These are phyloP conservation scores for Falco columbarius DNA, from an alignment of 2,797 vertebrate genomes.

Conservation along the genomic window DNA sequence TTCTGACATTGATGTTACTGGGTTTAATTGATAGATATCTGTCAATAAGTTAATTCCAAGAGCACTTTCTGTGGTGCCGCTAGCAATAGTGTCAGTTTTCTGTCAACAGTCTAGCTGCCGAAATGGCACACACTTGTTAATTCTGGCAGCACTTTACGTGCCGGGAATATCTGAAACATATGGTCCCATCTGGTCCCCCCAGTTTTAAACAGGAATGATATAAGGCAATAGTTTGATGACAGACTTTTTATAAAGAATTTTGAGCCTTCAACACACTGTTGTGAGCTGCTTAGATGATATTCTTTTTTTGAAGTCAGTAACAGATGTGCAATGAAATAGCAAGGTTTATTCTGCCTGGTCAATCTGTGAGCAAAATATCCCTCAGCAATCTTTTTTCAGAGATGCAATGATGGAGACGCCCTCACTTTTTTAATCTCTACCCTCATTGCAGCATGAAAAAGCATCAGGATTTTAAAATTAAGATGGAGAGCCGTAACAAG, in stretches of 20 bases:
- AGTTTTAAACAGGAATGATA: not conserved
- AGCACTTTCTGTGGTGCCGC: not conserved
- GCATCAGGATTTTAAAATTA: not conserved
- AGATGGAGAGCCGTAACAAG: not conserved
- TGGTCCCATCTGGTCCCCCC: not conserved
- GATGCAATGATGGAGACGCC: not conserved
- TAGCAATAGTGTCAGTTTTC: not conserved
- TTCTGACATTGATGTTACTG: not conserved
- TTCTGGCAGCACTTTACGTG: not conserved
- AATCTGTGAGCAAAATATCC: not conserved
- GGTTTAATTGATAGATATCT: not conserved
- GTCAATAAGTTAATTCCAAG: conserved; percentile 1
- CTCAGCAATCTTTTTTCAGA: not conserved
- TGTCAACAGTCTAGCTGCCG: not conserved
- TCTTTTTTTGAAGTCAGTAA: not conserved
- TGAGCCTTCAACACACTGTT: not conserved
- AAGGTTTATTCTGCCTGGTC: not conserved
- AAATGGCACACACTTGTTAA: not conserved
- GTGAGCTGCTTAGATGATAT: not conserved
- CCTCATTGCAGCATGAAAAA: not conserved
- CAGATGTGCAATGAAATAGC: not conserved
- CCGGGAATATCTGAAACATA: not conserved
- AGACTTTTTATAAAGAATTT: conserved; percentile 1
- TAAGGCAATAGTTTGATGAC: not conserved
- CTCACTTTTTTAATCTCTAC: not conserved